Evolutionary conservation across 2,797 vertebrate species (phyloP).

Genomic region (Threskiornis aethiopicus): DNA sequence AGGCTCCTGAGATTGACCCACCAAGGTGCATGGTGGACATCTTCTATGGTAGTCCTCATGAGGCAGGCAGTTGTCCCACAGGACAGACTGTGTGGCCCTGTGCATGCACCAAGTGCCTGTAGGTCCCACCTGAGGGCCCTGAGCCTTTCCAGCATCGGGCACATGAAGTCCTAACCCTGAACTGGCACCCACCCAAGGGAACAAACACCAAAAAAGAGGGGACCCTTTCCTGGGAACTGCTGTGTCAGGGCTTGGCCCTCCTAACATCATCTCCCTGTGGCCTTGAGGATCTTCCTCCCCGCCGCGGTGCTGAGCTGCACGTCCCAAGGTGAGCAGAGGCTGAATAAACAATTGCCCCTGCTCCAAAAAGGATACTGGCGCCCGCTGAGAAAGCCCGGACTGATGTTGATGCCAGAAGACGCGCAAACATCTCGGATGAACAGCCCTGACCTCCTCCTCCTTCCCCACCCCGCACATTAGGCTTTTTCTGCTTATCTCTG

Average conservation of each 20-base stretch:
- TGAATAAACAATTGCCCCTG: background rate
- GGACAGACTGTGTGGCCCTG: background rate
- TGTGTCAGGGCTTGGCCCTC: background rate
- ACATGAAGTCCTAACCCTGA: background rate
- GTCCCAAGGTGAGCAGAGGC: background rate
- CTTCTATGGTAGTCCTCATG: background rate
- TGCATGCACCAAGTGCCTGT: background rate
- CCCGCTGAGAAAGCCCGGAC: background rate
- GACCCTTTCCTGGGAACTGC: background rate
- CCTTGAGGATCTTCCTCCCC: background rate
- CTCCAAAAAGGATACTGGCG: background rate
- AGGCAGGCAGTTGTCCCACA: background rate
- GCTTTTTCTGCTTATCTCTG: conserved; percentile 43
- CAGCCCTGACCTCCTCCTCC: conserved; percentile 41
- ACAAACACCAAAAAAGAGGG: background rate
- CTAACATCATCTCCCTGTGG: background rate
- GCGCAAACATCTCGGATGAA: background rate
- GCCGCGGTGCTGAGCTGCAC: accelerated
- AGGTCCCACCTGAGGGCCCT: background rate
- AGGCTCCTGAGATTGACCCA: background rate
- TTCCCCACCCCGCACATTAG: background rate
- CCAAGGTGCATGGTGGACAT: accelerated
- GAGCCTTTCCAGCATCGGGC: background rate
- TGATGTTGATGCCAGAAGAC: background rate
- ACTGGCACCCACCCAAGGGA: background rate